Percentiles rank a stretch among this genome's conserved stretches.
phyloP scores from a whole-genome alignment of 2,888 invertebrate species.

The Cistogaster globosa region DNA sequence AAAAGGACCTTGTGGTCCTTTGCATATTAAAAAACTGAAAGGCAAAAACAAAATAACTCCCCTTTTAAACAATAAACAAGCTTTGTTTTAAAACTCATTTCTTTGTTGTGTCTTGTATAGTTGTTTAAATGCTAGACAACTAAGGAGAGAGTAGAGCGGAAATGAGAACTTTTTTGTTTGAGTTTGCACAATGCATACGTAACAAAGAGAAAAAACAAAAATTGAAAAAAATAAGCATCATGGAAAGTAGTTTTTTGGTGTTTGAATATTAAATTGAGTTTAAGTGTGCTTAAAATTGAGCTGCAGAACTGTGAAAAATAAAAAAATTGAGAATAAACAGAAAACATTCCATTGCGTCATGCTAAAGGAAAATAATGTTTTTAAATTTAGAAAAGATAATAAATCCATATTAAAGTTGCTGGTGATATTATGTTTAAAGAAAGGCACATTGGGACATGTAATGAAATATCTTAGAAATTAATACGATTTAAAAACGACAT shows the following conservation, averaged over 20 bases:
- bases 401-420: too few species aligned
- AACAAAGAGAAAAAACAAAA: background rate
- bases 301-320: background rate
- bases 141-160: slow-evolving; percentile 20
- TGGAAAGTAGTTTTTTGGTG: slow-evolving; percentile 7
- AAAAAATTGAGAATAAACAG: too few species aligned
- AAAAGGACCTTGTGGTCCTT: slow-evolving; percentile 38
- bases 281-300: slow-evolving; percentile 1
- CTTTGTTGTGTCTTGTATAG: slow-evolving; percentile 25
- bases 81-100: slow-evolving; percentile 11
- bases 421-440: too few species aligned
- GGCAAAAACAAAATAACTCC: slow-evolving; percentile 21
- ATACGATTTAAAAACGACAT: too few species aligned
- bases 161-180: slow-evolving; percentile 7
- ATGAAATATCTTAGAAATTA: too few species aligned
- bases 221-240: slow-evolving; percentile 30
- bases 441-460: too few species aligned
- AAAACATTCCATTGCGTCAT: too few species aligned
- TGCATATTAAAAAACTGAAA: slow-evolving; percentile 1
- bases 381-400: too few species aligned
- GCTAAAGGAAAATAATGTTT: too few species aligned
- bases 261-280: background rate
- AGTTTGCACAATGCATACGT: background rate
- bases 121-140: slow-evolving; percentile 1
- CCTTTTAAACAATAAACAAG: slow-evolving; percentile 20